These are phyloP conservation scores for Scaeva pyrastri DNA, from an alignment of 2,888 invertebrate genomes.

Conservation along the genomic window DNA sequence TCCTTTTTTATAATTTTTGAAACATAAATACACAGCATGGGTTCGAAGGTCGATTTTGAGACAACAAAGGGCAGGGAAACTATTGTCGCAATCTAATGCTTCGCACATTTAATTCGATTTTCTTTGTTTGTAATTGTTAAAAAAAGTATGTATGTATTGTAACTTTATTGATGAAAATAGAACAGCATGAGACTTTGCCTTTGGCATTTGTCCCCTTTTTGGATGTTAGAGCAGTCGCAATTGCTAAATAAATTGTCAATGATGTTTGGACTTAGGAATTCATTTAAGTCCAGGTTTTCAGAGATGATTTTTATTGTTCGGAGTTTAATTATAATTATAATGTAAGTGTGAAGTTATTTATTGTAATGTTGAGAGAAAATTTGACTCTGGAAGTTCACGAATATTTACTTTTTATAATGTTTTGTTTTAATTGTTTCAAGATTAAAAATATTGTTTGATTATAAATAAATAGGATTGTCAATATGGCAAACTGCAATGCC, in stretches of 20 bases:
- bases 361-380: no score
- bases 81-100: conserved; percentile 27
- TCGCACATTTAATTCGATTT: conserved; percentile 66
- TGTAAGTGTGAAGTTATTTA: no score
- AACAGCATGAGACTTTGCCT: conserved; percentile 50
- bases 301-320: no score
- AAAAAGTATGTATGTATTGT: conserved; percentile 38
- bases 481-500: no score
- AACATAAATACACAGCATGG: conserved; percentile 74
- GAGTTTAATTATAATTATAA: no score
- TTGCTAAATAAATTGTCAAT: neutral
- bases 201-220: neutral
- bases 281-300: neutral
- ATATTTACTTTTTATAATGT: no score
- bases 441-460: no score
- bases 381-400: no score
- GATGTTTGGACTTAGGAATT: neutral
- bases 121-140: conserved; percentile 31
- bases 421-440: no score
- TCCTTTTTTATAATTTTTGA: conserved; percentile 65
- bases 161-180: conserved; percentile 41
- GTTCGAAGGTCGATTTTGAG: conserved; percentile 30
- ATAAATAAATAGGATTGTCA: no score
- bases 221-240: neutral
- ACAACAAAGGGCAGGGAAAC: conserved; percentile 38